Base-by-base conservation (phyloP, 1,140 invertebrate species). In the Pseudomyrmex pallidus region DNA sequence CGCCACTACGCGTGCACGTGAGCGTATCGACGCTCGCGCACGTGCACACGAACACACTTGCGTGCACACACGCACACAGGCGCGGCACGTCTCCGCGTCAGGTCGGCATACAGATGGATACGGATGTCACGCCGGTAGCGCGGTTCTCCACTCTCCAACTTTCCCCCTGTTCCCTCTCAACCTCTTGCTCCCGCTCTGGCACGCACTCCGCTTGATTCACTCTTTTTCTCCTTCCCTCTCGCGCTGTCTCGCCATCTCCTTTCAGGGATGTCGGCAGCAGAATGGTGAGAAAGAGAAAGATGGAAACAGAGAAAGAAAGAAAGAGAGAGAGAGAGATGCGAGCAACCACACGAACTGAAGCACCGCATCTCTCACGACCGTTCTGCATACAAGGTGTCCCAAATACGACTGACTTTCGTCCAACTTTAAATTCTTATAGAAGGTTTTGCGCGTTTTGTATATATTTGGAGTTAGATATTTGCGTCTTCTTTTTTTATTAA, bases 101-200 rank as follows among this genome's bases (percentile, higher is more conserved):
- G 67, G 62, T 83, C 64, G 84, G 83, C 85, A 80, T 86, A 86
- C 83, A 80, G 66, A 86, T 84, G 83, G 83, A 86, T 86, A 86
- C 85, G 85, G 85, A 86, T 85, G 83, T 86, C 82, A 84, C 83
- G 82, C 52, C 54, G 56, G 80, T 70, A 78, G 84, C 80, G 84
- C 59, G 80, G 50, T 76, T 84, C 80, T 82, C 83, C 80, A 77
- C 78, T 80, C 52, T 83, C 70, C 73, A 22, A 35, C 35, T 35
- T 85, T 15, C 78, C 46, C 15, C 20, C 22, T 66, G 7, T 48
- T 20, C 66, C n/a, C 52, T 15, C 46, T 20, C 61, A 44, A 12
- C 68, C 61, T 17, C 52, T 72, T 20, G 22, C 54, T 80, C 57
- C 48, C 74, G 44, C 62, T 62, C 46, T n/a, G 52, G 72, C 82